These are phyloP conservation scores for Nanger granti DNA, from an alignment of 2,113 vertebrate genomes.

Conservation along the genomic window DNA sequence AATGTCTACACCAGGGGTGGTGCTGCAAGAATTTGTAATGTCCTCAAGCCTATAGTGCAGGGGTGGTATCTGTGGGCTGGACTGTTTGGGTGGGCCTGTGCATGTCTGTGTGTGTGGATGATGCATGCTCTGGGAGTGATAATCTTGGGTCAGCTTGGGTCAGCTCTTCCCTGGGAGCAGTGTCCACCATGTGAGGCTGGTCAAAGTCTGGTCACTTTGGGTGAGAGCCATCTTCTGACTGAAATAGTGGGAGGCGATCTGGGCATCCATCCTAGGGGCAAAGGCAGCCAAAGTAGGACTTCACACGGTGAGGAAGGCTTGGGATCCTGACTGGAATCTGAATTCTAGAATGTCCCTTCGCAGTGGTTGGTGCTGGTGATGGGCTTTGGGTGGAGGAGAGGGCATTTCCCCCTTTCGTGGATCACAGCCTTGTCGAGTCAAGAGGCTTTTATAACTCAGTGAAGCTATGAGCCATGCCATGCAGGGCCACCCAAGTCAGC, in stretches of 20 bases:
- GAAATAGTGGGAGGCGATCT: not conserved
- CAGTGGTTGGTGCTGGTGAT: not conserved
- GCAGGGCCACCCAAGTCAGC: not conserved
- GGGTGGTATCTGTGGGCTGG: not conserved
- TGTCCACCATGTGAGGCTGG: not conserved
- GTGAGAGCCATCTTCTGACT: not conserved
- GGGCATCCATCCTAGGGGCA: not conserved
- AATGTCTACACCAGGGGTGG: too few relatives aligned
- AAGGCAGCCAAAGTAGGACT: not conserved
- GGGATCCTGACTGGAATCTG: not conserved
- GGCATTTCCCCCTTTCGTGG: not conserved
- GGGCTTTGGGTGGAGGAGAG: not conserved
- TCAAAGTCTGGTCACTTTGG: slow-evolving; percentile 33
- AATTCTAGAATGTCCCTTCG: not conserved
- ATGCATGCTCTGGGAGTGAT: not conserved
- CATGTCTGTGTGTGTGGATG: not conserved
- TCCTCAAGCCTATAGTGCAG: not conserved
- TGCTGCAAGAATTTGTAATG: not conserved
- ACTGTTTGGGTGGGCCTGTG: too few relatives aligned
- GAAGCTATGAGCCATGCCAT: not conserved
- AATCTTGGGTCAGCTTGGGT: not conserved
- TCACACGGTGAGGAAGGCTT: not conserved
- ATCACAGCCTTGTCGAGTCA: not conserved
- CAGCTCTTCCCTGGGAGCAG: not conserved
- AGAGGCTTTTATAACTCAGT: not conserved